These are phyloP conservation scores for Hydrozoanthus gracilis DNA, from an alignment of 92 coral and sea anemone genomes.

Conservation along the genomic window DNA sequence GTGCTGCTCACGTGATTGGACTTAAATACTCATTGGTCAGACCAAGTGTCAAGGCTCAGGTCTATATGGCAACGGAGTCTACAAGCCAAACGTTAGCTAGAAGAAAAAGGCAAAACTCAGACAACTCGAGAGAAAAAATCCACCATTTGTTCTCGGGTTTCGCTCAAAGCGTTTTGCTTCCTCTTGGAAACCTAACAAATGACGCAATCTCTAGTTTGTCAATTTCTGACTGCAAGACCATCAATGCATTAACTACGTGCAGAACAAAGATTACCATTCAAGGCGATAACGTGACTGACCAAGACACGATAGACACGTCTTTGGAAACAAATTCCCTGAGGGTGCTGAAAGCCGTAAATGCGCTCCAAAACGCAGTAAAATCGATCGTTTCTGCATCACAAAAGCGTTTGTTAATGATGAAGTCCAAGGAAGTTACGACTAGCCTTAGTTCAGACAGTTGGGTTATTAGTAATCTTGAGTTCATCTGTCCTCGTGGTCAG, in stretches of 20 bases:
- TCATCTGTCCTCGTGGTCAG: constrained; percentile 61
- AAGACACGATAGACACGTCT: constrained; percentile 35
- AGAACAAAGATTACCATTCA: constrained; percentile 51
- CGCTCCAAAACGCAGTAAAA: constrained; percentile 51
- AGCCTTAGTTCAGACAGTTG: constrained; percentile 55
- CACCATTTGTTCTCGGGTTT: constrained; percentile 13
- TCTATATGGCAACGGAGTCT: constrained; percentile 22
- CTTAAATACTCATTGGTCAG: constrained; percentile 60
- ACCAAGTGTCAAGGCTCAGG: constrained; percentile 49
- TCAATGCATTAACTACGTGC: constrained; percentile 43
- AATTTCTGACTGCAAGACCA: constrained; percentile 25
- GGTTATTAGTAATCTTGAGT: constrained; percentile 50
- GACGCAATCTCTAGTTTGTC: constrained; percentile 45
- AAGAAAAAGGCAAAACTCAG: not conserved
- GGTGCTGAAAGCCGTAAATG: constrained; percentile 62
- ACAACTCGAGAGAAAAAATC: not conserved
- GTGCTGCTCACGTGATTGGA: constrained; percentile 55
- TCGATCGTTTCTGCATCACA: constrained; percentile 60
- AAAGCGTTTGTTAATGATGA: constrained; percentile 33
- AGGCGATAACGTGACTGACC: constrained; percentile 58
- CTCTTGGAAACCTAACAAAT: constrained; percentile 52
- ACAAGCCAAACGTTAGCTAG: constrained; percentile 1
- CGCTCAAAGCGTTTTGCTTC: constrained; percentile 27
- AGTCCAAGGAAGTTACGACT: constrained; percentile 14
- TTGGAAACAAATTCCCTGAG: constrained; percentile 56